Evolutionary conservation across 2,113 vertebrate genomes (phyloP).

Genomic region (Microcebus murinus): DNA sequence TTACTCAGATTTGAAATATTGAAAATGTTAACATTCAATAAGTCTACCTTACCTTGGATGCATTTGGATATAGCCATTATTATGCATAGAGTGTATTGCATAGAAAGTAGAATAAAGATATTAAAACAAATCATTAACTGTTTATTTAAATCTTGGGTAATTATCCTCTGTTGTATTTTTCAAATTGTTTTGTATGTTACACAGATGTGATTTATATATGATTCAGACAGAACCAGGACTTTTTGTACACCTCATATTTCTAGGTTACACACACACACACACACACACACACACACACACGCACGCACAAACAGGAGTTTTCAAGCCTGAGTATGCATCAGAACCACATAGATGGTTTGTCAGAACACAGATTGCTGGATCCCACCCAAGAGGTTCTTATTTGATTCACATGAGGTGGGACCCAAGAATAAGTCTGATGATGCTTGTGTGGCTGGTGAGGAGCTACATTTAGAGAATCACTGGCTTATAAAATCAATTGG

Average conservation of each 20-base stretch:
- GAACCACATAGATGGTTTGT: not conserved
- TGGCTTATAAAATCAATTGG: not conserved
- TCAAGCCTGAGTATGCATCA: not conserved
- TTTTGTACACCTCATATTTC: not conserved
- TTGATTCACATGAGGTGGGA: not conserved
- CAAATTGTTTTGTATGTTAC: not conserved
- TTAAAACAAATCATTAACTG: constrained; percentile 22
- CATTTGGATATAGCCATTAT: not conserved
- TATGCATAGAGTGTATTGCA: not conserved
- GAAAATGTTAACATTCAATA: not conserved
- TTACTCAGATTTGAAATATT: constrained; percentile 21
- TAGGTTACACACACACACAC: not conserved
- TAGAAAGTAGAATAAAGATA: not conserved
- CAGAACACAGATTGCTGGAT: not conserved
- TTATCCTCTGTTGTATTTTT: not conserved
- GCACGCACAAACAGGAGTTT: not conserved
- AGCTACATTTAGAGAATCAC: not conserved
- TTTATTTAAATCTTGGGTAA: constrained; percentile 38
- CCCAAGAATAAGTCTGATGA: not conserved
- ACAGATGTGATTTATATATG: not conserved
- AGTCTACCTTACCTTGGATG: not conserved
- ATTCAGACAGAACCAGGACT: not conserved
- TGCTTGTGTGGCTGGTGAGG: not conserved
- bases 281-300: not conserved
- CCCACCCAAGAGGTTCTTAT: not conserved